Percentiles rank a stretch among this genome's conserved stretches.
Conservation (phyloP, 2,113 vertebrate species). For the Riparia riparia region DNA sequence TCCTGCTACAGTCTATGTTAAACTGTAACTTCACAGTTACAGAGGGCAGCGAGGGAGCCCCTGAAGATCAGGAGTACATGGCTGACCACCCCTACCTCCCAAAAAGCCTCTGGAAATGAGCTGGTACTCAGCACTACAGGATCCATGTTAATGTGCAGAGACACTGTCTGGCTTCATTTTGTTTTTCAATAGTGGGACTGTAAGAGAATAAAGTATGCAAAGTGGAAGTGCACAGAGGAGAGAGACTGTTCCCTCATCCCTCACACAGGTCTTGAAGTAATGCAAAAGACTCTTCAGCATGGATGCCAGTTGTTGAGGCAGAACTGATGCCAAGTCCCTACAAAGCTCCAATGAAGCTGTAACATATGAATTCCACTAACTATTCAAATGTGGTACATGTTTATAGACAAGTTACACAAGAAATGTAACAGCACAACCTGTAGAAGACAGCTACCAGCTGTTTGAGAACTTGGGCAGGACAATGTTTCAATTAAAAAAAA, state of each 20-base stretch:
- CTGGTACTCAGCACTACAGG: background rate
- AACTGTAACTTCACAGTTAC: background rate
- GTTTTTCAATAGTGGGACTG: background rate
- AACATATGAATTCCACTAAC: constrained; percentile 45
- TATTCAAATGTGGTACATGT: constrained; percentile 22
- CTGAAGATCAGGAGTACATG: background rate
- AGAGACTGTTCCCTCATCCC: background rate
- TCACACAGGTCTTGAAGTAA: background rate
- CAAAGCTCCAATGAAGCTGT: background rate
- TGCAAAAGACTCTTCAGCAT: background rate
- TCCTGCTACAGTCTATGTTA: background rate
- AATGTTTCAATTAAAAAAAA: background rate
- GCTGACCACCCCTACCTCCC: background rate
- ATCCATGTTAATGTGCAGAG: background rate
- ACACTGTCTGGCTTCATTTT: background rate
- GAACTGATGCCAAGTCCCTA: background rate
- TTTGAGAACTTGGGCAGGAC: background rate
- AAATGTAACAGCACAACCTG: constrained; percentile 26
- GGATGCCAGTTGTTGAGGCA: background rate
- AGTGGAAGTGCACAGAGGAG: background rate
- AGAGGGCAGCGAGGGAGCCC: background rate
- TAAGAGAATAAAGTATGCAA: background rate
- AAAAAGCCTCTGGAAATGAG: background rate
- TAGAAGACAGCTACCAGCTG: background rate
- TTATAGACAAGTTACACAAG: constrained; percentile 43